phyloP scores from a whole-genome alignment of 2,888 invertebrate genomes.

The Parelbella ahira region DNA sequence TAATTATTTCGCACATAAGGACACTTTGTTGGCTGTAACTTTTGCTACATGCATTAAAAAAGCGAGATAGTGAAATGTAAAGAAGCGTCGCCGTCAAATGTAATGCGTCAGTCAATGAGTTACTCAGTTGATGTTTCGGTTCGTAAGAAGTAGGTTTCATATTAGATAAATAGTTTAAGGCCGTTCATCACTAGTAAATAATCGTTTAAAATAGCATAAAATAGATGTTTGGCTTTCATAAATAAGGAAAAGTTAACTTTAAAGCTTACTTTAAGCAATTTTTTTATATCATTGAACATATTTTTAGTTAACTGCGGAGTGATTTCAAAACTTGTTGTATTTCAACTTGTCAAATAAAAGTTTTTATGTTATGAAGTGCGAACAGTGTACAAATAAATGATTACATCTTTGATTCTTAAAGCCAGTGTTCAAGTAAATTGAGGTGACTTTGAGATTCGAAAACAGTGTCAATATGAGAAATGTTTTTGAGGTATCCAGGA shows the following conservation, averaged over 20 bases:
- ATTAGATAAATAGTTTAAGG: background rate
- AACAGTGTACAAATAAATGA: constrained; percentile 13
- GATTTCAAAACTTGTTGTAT: constrained; percentile 52
- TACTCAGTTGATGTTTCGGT: constrained; percentile 14
- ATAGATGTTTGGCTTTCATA: background rate
- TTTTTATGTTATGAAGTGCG: constrained; percentile 20
- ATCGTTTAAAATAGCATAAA: background rate
- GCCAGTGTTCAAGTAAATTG: constrained; percentile 28
- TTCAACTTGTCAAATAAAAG: constrained; percentile 47
- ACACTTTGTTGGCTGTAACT: too few species aligned
- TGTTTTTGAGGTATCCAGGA: constrained; percentile 59
- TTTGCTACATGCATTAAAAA: too few species aligned
- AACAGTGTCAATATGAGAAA: constrained; percentile 58
- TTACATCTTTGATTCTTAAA: constrained; percentile 16
- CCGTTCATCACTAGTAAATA: constrained; percentile 1
- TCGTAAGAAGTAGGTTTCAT: background rate
- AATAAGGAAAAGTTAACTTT: background rate
- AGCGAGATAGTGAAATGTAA: too few species aligned
- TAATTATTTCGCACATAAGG: too few species aligned
- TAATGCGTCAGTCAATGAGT: constrained; percentile 18
- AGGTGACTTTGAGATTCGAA: constrained; percentile 26
- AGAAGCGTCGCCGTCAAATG: constrained; percentile 27
- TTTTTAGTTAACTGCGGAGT: constrained; percentile 36
- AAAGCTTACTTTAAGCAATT: background rate
- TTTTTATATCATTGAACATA: background rate